A percentile compares a stretch with the other conserved stretches of the same genome.
These are phyloP conservation scores for Synergus umbraculus DNA, from an alignment of 2,888 invertebrate species.

Conservation along the genomic window DNA sequence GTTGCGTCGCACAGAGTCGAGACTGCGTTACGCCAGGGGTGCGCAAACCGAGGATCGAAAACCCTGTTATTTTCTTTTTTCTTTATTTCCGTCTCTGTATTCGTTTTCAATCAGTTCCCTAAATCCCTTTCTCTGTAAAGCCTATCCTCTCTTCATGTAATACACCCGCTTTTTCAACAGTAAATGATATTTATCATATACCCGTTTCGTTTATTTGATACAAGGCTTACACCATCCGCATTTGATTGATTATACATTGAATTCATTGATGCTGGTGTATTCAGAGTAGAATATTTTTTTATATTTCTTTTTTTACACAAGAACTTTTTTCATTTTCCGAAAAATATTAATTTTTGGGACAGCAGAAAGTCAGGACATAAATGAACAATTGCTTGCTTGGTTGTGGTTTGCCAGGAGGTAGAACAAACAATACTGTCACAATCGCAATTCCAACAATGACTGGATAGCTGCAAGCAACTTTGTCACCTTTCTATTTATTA, in stretches of 20 bases:
- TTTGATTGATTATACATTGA: constrained; percentile 20
- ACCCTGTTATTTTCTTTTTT: constrained; percentile 19
- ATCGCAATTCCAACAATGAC: too few relatives aligned
- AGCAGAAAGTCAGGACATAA: too few relatives aligned
- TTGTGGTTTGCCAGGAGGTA: too few relatives aligned
- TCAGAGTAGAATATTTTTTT: background rate
- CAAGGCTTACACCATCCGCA: background rate
- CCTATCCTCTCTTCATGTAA: background rate
- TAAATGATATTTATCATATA: constrained; percentile 11
- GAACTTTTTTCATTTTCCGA: too few relatives aligned
- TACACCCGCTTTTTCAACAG: constrained; percentile 7
- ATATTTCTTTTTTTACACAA: background rate
- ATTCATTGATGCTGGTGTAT: background rate
- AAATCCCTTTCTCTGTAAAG: background rate
- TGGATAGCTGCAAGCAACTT: too few relatives aligned
- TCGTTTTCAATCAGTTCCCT: constrained; percentile 19
- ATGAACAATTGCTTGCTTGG: too few relatives aligned
- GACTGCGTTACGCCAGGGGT: constrained; percentile 51
- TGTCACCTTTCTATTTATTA: too few relatives aligned
- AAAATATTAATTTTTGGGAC: too few relatives aligned
- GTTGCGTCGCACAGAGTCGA: constrained; percentile 57
- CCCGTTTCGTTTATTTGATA: background rate
- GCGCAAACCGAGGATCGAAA: constrained; percentile 42
- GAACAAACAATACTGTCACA: too few relatives aligned
- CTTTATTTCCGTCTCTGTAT: background rate